These are phyloP conservation scores for Percopsis transmontana DNA, from an alignment of 2,113 vertebrate species.

Conservation along the genomic window DNA sequence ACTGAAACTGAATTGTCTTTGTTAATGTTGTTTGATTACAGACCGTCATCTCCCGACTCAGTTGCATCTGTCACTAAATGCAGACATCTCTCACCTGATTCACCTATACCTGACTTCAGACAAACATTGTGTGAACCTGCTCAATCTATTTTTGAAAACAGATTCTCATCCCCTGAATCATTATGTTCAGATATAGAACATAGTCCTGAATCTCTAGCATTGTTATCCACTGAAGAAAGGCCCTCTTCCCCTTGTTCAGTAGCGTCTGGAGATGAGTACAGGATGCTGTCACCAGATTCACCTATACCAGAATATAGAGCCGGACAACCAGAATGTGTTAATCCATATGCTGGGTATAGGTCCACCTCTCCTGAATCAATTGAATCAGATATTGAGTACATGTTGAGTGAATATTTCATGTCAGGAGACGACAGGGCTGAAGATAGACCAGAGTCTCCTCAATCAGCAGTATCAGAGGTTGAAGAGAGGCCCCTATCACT, in stretches of 20 bases:
- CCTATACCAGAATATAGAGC: constrained; percentile 51
- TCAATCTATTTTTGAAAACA: constrained; percentile 10
- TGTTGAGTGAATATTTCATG: constrained; percentile 37
- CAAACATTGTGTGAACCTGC: neutral
- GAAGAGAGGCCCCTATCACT: constrained; percentile 29
- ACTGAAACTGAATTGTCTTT: neutral
- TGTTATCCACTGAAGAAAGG: constrained; percentile 27
- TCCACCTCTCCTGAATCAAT: constrained; percentile 59
- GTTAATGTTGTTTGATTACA: neutral
- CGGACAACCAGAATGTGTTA: constrained; percentile 13
- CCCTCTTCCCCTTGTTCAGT: constrained; percentile 56
- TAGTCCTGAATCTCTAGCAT: constrained; percentile 32
- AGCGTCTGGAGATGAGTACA: constrained; percentile 44
- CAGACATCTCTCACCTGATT: constrained; percentile 49
- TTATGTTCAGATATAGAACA: constrained; percentile 51
- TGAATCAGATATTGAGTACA: constrained; percentile 53
- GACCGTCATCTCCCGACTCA: constrained; percentile 30
- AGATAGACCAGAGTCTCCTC: constrained; percentile 52
- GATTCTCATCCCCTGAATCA: constrained; percentile 44
- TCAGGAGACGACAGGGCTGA: constrained; percentile 12
- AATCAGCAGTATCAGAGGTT: constrained; percentile 42
- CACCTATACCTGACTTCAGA: constrained; percentile 46
- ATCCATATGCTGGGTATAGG: constrained; percentile 42
- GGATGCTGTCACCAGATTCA: constrained; percentile 52
- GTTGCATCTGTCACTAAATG: constrained; percentile 28